These are phyloP conservation scores for Sitta europaea DNA, from an alignment of 2,113 vertebrate genomes.

Conservation along the genomic window DNA sequence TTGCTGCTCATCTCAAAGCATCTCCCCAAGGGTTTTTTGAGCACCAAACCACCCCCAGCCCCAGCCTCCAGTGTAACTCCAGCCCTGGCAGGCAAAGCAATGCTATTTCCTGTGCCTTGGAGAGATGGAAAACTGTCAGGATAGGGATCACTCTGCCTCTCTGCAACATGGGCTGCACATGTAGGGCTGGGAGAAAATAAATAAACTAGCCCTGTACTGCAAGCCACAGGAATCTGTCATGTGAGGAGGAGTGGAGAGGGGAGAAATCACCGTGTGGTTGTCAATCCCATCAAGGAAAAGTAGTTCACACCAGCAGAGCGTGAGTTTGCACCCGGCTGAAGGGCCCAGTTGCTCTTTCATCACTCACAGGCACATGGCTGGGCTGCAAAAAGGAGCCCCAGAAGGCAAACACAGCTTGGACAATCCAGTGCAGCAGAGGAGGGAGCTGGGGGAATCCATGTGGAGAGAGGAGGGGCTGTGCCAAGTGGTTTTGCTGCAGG, in stretches of 20 bases:
- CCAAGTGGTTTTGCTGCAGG: not conserved
- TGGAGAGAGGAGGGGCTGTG: not conserved
- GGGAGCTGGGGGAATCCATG: accelerated
- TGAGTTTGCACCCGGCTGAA: not conserved
- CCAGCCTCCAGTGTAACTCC: not conserved
- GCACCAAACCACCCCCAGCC: not conserved
- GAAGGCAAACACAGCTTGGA: not conserved
- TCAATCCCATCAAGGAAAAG: not conserved
- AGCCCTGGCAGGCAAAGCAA: not conserved
- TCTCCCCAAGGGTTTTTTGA: not conserved
- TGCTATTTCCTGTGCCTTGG: constrained; percentile 4
- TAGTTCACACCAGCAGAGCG: not conserved
- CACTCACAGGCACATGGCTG: not conserved
- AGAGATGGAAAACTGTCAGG: not conserved
- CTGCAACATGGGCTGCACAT: constrained; percentile 30
- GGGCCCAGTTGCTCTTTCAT: not conserved
- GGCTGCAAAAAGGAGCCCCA: not conserved
- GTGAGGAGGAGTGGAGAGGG: not conserved
- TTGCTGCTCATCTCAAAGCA: not conserved
- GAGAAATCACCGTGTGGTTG: not conserved
- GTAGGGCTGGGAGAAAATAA: not conserved
- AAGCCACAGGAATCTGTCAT: constrained; percentile 50
- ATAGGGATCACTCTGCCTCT: not conserved
- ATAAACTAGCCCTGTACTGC: not conserved
- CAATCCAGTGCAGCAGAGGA: not conserved